These are phyloP conservation scores for Leucoptera coffeella DNA, from an alignment of 2,888 invertebrate genomes.

Conservation along the genomic window DNA sequence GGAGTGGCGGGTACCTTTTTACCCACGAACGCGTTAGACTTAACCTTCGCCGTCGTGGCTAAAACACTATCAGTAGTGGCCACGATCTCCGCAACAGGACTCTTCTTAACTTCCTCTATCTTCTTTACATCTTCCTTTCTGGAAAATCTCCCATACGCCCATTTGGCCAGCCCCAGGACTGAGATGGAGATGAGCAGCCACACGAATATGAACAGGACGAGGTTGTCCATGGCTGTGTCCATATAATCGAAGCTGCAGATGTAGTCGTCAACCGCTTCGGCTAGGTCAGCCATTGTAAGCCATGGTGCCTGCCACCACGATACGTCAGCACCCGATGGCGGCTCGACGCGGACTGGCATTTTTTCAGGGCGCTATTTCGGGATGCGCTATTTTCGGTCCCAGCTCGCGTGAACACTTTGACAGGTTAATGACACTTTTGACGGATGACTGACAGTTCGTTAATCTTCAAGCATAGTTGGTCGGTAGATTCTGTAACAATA, in stretches of 20 bases:
- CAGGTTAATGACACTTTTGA: too few relatives aligned
- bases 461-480: too few relatives aligned
- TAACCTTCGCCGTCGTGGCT: conserved; percentile 34
- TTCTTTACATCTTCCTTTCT: conserved; percentile 18
- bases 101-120: conserved; percentile 23
- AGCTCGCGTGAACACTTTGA: too few relatives aligned
- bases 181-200: conserved; percentile 81
- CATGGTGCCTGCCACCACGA: conserved; percentile 42
- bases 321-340: too few relatives aligned
- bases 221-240: conserved; percentile 89
- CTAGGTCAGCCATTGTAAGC: conserved; percentile 73
- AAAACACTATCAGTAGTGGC: conserved; percentile 31
- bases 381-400: too few relatives aligned
- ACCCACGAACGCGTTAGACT: conserved; percentile 20
- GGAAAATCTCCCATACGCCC: conserved; percentile 68
- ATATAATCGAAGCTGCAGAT: conserved; percentile 90
- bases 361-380: too few relatives aligned
- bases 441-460: too few relatives aligned
- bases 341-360: conserved; percentile 2
- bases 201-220: conserved; percentile 85
- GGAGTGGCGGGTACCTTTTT: conserved; percentile 64
- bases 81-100: conserved; percentile 34
- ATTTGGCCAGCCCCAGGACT: conserved; percentile 72
- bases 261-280: conserved; percentile 90
- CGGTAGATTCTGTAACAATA: too few relatives aligned